Base-by-base conservation (phyloP, 2,797 vertebrate genomes). In the Hephaestus fuliginosus region DNA sequence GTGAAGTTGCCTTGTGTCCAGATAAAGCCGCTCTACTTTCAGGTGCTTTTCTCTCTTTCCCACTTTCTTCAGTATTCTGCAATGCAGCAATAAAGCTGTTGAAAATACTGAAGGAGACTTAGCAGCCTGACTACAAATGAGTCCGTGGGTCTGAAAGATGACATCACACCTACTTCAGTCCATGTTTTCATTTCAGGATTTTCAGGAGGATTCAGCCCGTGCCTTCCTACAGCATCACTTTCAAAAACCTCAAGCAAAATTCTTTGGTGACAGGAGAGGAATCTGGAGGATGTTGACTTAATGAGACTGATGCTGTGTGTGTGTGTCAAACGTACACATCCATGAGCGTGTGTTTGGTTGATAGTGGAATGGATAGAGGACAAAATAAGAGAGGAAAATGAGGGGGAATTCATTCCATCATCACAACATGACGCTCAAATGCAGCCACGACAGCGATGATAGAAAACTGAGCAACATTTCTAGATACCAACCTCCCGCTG, bases 1-100 rank as follows among this genome's bases (percentile, higher is more conserved):
- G 22, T 62, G 62, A 43, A 82, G n/a, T 76, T 56, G 52, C 79
- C 66, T 86, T 67, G 49, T 81, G 56, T 71, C 36, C 46, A 61
- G 43, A 43, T 44, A 71, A 73, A 75, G 56, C 70, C 41, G 3
- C 28, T 69, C 55, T 51, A 74, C 68, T 80, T 51, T 67, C 52
- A 52, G 53, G 5, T 14, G 25, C 58, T 65, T 80, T 61, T 76
- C 28, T 70, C 11, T 68, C 52, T 25, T 57, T 49, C 20, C 12
- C 18, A 0, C 18, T 10, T 60, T 62, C 22, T 13, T 39, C 41
- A 33, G 57, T 33, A 43, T 63, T 80, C 60, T 71, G 72, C 63
- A 83, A 11, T 69, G 55, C 60, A 58, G 78, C 25, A 70, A 28
- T 82, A 77, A 70, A 79, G 78, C 71, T 63, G 7, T 11, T 61